Conservation (phyloP, 1,140 invertebrate genomes). For the Chymomyza costata region DNA sequence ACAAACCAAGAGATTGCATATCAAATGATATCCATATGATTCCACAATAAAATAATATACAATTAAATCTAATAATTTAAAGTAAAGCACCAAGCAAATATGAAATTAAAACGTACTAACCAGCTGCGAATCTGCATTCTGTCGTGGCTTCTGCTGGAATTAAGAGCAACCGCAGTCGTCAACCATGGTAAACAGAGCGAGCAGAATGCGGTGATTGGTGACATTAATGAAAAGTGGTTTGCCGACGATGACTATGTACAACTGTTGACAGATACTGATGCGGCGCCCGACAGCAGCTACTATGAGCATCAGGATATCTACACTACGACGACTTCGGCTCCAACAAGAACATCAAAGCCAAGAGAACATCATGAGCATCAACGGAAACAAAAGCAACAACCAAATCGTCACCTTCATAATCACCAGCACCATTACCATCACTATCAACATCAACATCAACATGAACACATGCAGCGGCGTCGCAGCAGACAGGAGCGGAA, state of each 20-base stretch:
- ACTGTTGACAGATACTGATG: not conserved
- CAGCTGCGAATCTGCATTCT: constrained; percentile 33
- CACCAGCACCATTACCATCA: constrained; percentile 23
- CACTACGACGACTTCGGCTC: not conserved
- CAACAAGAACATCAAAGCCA: not conserved
- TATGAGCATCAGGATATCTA: not conserved
- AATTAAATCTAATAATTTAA: not conserved
- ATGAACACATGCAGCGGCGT: constrained; percentile 12
- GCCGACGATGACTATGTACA: constrained; percentile 10
- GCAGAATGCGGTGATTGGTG: constrained; percentile 57
- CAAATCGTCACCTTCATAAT: constrained; percentile 17
- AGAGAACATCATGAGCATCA: constrained; percentile 8
- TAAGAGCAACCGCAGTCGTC: not conserved
- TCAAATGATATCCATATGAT: too few species aligned
- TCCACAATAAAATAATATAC: not conserved
- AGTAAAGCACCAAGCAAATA: constrained; percentile 35
- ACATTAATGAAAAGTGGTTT: constrained; percentile 42
- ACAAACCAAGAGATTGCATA: too few species aligned
- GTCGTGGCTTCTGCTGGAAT: constrained; percentile 25
- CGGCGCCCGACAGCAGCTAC: not conserved
- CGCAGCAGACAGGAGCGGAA: constrained; percentile 5
- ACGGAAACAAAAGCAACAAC: constrained; percentile 27
- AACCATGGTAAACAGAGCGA: constrained; percentile 1
- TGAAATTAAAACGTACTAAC: constrained; percentile 40
- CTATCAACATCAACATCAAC: constrained; percentile 8